phyloP scores from a whole-genome alignment of 2,888 invertebrate species.

The Mythimna ferrago region DNA sequence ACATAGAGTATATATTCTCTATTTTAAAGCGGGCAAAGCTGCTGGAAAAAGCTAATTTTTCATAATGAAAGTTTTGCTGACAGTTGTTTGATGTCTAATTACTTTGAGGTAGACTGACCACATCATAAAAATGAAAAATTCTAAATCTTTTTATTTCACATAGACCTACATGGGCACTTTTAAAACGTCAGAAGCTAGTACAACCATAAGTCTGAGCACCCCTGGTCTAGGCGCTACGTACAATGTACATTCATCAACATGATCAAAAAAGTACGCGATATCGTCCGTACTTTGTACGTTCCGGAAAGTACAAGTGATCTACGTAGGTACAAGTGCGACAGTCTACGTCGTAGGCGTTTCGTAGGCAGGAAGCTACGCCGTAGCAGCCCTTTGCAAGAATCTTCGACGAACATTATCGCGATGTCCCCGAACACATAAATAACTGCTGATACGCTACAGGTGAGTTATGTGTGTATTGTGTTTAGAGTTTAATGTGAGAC shows the following conservation, averaged over 20 bases:
- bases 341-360: slow-evolving; percentile 53
- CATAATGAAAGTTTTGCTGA: too few relatives aligned
- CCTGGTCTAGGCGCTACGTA: not conserved
- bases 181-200: too few relatives aligned
- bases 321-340: slow-evolving; percentile 43
- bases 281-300: slow-evolving; percentile 35
- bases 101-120: too few relatives aligned
- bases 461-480: slow-evolving; percentile 55
- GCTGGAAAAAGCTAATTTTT: too few relatives aligned
- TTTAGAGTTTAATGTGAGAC: slow-evolving; percentile 41
- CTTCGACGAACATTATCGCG: slow-evolving; percentile 61
- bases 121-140: too few relatives aligned
- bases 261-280: slow-evolving; percentile 44
- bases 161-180: too few relatives aligned
- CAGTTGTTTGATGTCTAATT: too few relatives aligned
- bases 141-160: too few relatives aligned
- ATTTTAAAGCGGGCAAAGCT: too few relatives aligned
- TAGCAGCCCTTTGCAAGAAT: slow-evolving; percentile 59
- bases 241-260: slow-evolving; percentile 22
- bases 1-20: too few relatives aligned
- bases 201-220: too few relatives aligned
- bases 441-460: slow-evolving; percentile 58
- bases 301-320: slow-evolving; percentile 58
- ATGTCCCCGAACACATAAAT: slow-evolving; percentile 58
- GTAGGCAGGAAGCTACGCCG: slow-evolving; percentile 66